Evolutionary conservation across 2,797 vertebrate species (phyloP), one percentile per base, ranked within the genome.

Genomic region (Coranthus polyacanthus): DNA sequence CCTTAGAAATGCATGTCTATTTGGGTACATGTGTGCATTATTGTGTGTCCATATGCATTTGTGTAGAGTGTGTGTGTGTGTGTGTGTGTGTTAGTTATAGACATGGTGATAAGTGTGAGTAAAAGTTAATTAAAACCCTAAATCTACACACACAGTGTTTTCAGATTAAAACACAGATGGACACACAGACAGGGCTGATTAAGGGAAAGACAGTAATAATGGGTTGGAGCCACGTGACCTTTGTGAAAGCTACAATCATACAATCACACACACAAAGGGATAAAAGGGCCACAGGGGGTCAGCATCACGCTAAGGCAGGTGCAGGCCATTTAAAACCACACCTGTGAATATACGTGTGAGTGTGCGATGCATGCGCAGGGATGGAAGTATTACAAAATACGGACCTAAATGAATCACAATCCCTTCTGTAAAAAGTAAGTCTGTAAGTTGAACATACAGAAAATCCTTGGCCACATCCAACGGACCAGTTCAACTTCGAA

Each of bases 171-270:
- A 22, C 39, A 54, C 18, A 44, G 24, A 39, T 3, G 21, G 12
- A 59, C 41, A 47, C 26, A 43, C 12, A 46, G n/a, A 64, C 41
- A 64, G 1, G 34, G 37, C 24, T 53, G n/a, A 68, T 68, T 51
- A 24, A 46, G 45, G 37, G 10, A 36, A 64, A 36, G 47, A 49
- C 53, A 20, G 55, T 63, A 55, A 63, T 68, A 36, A 52, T 39
- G 15, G 44, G 64, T 58, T 45, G 47, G 36, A 20, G 36, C 13
- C 50, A 50, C 17, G 38, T 42, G 46, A 52, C 46, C 22, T 45
- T 32, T 24, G 16, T 42, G 16, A 41, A 63, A 63, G 45, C 52
- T 22, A 22, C 13, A 47, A 39, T 52, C 46, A 54, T 13, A 37
- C 21, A 56, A 12, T 47, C 24, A 42, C 37, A 43, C 38, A 50